phyloP scores from a whole-genome alignment of 2,797 vertebrate species.

The Helarctos malayanus region DNA sequence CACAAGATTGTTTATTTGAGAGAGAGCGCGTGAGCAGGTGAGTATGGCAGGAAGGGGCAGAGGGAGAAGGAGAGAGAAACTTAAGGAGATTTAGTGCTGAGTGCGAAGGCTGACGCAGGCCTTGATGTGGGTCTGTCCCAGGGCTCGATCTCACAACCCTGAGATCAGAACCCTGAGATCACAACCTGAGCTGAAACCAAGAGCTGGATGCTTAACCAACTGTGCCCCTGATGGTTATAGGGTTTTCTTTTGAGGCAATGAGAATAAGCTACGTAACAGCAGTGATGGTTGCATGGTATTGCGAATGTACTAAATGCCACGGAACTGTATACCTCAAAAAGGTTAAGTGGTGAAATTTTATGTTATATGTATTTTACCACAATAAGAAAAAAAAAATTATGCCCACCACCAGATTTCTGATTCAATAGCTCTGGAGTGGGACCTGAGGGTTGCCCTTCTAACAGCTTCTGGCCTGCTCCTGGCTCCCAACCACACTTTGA shows the following conservation, averaged over 20 bases:
- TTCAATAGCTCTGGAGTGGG: not conserved
- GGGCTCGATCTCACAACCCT: not conserved
- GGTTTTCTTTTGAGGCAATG: not conserved
- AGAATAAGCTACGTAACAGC: not conserved
- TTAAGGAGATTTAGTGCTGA: not conserved
- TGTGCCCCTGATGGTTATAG: not conserved
- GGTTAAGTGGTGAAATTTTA: not conserved
- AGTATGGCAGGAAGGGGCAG: not conserved
- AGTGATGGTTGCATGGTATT: not conserved
- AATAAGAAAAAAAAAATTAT: not conserved
- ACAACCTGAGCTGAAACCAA: not conserved
- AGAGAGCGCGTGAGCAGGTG: not conserved
- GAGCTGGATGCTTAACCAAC: not conserved
- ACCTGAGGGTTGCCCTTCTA: not conserved
- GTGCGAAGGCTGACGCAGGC: accelerated
- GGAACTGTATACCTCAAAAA: not conserved
- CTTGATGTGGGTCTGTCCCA: not conserved
- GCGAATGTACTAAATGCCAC: not conserved
- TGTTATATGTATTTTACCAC: not conserved
- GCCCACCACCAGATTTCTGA: not conserved
- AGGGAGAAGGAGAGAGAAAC: not conserved
- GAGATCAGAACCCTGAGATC: not conserved
- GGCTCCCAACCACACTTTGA: not conserved
- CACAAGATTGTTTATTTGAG: not conserved
- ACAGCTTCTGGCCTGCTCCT: not conserved